Evolutionary conservation across 2,797 vertebrate species (phyloP).

Genomic region (Loriculus beryllinus): DNA sequence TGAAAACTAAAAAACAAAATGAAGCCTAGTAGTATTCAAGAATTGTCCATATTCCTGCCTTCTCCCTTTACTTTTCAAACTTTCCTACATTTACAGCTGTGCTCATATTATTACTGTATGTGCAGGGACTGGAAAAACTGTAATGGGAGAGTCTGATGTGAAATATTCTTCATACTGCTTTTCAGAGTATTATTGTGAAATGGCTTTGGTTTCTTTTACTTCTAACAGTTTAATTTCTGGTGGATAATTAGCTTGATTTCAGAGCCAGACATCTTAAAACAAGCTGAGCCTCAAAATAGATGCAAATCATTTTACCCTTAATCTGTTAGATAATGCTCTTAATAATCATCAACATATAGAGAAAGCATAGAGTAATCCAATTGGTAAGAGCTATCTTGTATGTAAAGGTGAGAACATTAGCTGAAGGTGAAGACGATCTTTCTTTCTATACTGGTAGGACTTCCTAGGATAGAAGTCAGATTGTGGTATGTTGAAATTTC

Average conservation of each 20-base stretch:
- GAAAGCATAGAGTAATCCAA: background rate
- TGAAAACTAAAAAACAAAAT: background rate
- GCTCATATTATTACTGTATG: background rate
- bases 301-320: background rate
- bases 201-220: background rate
- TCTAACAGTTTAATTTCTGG: constrained; percentile 30
- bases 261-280: background rate
- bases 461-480: constrained; percentile 2
- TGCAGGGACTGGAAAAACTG: constrained; percentile 18
- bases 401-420: background rate
- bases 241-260: constrained; percentile 21
- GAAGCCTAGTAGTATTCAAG: background rate
- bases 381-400: background rate
- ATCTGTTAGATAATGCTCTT: constrained; percentile 1
- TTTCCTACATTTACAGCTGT: background rate
- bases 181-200: constrained; percentile 20
- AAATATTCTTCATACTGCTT: background rate
- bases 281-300: background rate
- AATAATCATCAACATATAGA: background rate
- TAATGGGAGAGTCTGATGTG: background rate
- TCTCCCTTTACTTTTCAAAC: constrained; percentile 33
- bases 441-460: background rate
- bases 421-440: background rate
- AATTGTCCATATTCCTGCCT: background rate
- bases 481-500: constrained; percentile 33